Evolutionary conservation across 2,113 vertebrate genomes (phyloP).

Genomic region (Columbina picui): DNA sequence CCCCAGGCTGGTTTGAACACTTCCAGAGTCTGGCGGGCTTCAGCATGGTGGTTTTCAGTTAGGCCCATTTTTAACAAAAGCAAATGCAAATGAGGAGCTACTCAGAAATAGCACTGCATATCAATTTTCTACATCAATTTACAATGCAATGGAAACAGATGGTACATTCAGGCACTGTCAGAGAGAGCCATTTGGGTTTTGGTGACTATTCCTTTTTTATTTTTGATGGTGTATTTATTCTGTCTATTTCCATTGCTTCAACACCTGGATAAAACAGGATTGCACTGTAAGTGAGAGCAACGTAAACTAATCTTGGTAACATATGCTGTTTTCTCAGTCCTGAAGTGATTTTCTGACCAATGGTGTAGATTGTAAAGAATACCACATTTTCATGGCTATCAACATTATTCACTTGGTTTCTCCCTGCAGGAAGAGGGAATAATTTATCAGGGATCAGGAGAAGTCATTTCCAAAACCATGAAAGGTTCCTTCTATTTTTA

Average conservation of each 20-base stretch:
- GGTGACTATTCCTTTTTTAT: neutral
- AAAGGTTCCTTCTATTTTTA: neutral
- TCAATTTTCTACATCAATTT: slow-evolving; percentile 38
- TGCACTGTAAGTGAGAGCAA: neutral
- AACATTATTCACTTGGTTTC: neutral
- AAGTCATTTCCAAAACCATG: neutral
- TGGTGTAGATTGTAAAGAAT: neutral
- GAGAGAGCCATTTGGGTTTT: slow-evolving; percentile 22
- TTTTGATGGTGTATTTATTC: neutral
- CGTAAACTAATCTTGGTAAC: neutral
- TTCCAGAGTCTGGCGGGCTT: neutral
- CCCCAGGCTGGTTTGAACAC: neutral
- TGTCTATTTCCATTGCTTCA: slow-evolving; percentile 20
- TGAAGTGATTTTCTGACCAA: neutral
- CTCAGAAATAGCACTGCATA: slow-evolving; percentile 31
- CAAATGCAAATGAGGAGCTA: slow-evolving; percentile 49
- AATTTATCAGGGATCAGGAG: neutral
- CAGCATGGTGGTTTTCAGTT: neutral
- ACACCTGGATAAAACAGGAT: slow-evolving; percentile 11
- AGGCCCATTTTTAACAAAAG: slow-evolving; percentile 30
- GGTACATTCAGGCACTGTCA: slow-evolving; percentile 27
- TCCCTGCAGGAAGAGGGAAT: neutral
- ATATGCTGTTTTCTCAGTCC: neutral
- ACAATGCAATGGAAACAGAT: slow-evolving; percentile 60
- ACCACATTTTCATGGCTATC: neutral